Evolutionary conservation across 2,888 invertebrate genomes (phyloP).

Genomic region (Sphaerophoria taeniata): DNA sequence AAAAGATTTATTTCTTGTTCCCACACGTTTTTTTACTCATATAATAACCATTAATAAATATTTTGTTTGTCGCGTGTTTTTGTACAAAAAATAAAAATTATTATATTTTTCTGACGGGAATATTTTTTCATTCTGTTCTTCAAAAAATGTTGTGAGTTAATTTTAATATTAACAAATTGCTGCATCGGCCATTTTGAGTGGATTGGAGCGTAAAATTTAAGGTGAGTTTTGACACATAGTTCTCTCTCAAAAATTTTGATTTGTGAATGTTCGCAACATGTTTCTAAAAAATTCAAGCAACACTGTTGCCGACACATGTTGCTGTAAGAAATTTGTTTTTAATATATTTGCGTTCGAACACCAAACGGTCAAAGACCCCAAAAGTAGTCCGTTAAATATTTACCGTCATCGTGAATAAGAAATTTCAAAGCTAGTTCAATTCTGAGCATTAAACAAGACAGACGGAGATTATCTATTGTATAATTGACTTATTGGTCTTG

Average conservation of each 20-base stretch:
- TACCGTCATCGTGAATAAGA: constrained; percentile 44
- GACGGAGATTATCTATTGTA: constrained; percentile 68
- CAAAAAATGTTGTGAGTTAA: constrained; percentile 39
- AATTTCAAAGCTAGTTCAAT: constrained; percentile 39
- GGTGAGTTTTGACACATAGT: not conserved
- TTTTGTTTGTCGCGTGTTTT: constrained; percentile 72
- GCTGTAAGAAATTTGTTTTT: not conserved
- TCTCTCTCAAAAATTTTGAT: too few species aligned
- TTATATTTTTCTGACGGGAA: constrained; percentile 57
- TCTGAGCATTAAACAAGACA: constrained; percentile 62
- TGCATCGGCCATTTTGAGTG: constrained; percentile 42
- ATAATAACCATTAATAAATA: constrained; percentile 62
- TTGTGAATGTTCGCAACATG: constrained; percentile 18
- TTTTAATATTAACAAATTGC: constrained; percentile 22
- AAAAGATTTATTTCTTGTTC: constrained; percentile 62
- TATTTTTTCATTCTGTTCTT: constrained; percentile 55
- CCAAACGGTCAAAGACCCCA: constrained; percentile 49
- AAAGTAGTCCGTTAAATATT: constrained; percentile 43
- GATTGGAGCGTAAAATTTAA: constrained; percentile 16
- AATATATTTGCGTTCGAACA: not conserved
- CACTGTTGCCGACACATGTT: not conserved
- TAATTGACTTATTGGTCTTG: constrained; percentile 60
- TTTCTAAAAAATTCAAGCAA: not conserved
- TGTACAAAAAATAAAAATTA: constrained; percentile 34
- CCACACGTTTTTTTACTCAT: constrained; percentile 50